Conservation (phyloP, 35 echinoderm and acorn worm genomes). For the Hemicentrotus pulcherrimus region DNA sequence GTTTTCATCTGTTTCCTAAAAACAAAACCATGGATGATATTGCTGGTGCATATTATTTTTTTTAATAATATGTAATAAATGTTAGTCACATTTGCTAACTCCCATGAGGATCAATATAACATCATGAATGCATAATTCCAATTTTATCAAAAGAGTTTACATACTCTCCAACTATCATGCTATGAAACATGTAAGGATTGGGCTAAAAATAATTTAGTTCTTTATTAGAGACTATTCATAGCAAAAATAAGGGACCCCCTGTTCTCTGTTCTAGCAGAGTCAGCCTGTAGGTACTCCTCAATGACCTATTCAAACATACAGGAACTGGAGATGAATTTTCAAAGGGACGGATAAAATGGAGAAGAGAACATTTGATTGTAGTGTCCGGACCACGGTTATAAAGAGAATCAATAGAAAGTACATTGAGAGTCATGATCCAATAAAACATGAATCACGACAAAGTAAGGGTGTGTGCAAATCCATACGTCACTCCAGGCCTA, state of each 20-base stretch:
- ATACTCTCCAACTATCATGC: too few relatives aligned
- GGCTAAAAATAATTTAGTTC: too few relatives aligned
- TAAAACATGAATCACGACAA: neutral
- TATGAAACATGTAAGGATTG: too few relatives aligned
- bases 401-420: neutral
- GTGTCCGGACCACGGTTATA: neutral
- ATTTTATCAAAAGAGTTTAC: too few relatives aligned
- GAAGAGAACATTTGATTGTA: neutral
- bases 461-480: neutral
- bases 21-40: neutral
- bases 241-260: neutral
- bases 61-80: too few relatives aligned
- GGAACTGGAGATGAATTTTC: neutral
- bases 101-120: too few relatives aligned
- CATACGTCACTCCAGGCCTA: neutral
- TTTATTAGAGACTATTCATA: neutral
- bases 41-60: too few relatives aligned
- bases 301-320: neutral
- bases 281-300: neutral
- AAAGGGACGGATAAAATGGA: neutral
- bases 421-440: neutral
- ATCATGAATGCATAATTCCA: too few relatives aligned
- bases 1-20: neutral
- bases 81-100: too few relatives aligned
- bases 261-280: neutral